These are phyloP conservation scores for Salpingus planirostris DNA, from an alignment of 2,888 invertebrate genomes.

Conservation along the genomic window DNA sequence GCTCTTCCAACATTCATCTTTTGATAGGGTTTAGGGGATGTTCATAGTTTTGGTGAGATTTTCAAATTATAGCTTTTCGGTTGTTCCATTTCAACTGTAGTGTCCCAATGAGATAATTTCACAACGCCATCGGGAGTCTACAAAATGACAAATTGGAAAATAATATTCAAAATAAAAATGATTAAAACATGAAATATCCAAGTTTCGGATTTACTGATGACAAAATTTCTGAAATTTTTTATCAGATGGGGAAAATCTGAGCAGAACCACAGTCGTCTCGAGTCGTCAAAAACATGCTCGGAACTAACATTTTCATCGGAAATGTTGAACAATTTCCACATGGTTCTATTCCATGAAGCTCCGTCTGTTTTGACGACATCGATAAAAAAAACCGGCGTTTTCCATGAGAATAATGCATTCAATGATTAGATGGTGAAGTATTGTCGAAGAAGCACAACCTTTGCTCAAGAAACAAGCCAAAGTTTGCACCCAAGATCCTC, in stretches of 20 bases:
- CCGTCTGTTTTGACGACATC: conserved; percentile 15
- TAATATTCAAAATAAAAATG: too few species aligned
- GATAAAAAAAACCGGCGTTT: conserved; percentile 11
- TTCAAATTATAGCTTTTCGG: background rate
- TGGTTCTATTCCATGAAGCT: conserved; percentile 15
- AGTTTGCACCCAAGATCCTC: conserved; percentile 5
- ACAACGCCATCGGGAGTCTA: conserved; percentile 1
- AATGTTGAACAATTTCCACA: conserved; percentile 16
- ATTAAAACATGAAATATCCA: too few species aligned
- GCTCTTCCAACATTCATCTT: conserved; percentile 1
- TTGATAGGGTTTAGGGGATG: background rate
- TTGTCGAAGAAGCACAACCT: conserved; percentile 5
- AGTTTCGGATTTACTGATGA: background rate
- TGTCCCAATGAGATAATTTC: background rate
- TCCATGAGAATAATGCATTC: conserved; percentile 12
- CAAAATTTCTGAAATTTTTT: conserved; percentile 7
- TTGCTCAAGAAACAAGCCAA: conserved; percentile 8
- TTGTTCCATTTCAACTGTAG: background rate
- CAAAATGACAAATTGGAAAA: too few species aligned
- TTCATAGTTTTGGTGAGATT: background rate
- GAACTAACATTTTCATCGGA: conserved; percentile 8
- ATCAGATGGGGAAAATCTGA: conserved; percentile 14
- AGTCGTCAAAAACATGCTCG: conserved; percentile 7
- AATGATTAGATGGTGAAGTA: conserved; percentile 4
- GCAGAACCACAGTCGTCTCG: conserved; percentile 10